These are phyloP conservation scores for Acanthurus tractus DNA, from an alignment of 2,797 vertebrate genomes.

Conservation along the genomic window DNA sequence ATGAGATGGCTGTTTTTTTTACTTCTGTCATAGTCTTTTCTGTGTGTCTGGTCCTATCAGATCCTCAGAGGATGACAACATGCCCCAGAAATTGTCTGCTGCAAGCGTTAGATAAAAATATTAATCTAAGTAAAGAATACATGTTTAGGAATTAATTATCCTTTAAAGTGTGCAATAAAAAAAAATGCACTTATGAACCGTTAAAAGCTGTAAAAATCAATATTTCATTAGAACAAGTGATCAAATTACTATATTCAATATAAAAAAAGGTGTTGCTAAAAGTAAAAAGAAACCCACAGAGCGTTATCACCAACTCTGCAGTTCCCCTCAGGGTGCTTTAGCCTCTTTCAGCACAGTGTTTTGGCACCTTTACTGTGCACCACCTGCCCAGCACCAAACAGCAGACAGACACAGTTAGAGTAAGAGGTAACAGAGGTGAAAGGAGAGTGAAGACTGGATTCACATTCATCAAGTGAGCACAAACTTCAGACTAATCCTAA, in stretches of 20 bases:
- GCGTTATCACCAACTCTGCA: not conserved
- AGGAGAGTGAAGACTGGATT: no score
- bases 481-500: no score
- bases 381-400: no score
- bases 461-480: no score
- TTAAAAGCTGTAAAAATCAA: not conserved
- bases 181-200: not conserved
- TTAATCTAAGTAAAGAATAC: not conserved
- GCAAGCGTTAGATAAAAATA: not conserved
- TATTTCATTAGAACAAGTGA: not conserved
- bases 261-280: not conserved
- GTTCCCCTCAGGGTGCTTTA: not conserved
- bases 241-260: not conserved
- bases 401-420: no score
- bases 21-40: not conserved
- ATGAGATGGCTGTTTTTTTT: conserved; percentile 22
- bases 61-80: not conserved
- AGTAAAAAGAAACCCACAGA: not conserved
- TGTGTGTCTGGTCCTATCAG: conserved; percentile 13
- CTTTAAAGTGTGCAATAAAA: not conserved
- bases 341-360: not conserved
- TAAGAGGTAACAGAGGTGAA: no score
- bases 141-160: not conserved
- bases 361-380: not conserved
- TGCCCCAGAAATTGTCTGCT: not conserved